Base-by-base conservation (phyloP, 2,888 invertebrate genomes). In the Julus scanicus region DNA sequence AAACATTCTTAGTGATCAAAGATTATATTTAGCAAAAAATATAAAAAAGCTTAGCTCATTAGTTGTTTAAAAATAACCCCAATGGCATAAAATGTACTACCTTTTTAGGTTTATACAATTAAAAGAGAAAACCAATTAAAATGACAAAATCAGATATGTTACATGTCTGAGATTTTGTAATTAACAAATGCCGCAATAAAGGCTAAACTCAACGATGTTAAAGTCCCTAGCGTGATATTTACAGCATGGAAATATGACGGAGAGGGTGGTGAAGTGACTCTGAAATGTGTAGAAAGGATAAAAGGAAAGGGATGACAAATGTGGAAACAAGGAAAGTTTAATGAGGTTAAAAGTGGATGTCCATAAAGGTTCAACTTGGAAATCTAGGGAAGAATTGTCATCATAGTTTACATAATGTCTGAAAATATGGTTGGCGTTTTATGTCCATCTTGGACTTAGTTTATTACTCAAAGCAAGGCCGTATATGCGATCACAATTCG, bases 101-200 rank as follows among this genome's bases (percentile, higher is more conserved):
- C 29, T 9, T 29, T 29, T 71, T 29, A 20, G 20, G 20, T 71
- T 71, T 2, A 29, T 29, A 71, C 20, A 29, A 71, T 71, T 20
- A 71, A 71, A 71, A 71, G 8, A 71, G 63, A 20, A 63, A 63
- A 63, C n/a, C 63, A 71, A 71, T 71, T 71, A 71, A 71, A 71
- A 71, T 29, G 63, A 20, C 29, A 71, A 71, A 71, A 71, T 17
- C 53, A 53, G 53, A 53, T 53, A 71, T 29, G 71, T 11, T 71
- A 17, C 53, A 17, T 53, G 53, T 53, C 53, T 53, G 4, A 20
- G 20, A 71, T 71, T 71, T 71, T 11, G 20, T 8, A 20, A 63
- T 71, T 71, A 71, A 71, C 29, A 71, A 71, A 71, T 71, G 71
- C 71, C 20, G 71, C 71, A 11, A 11, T 71, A 29, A 11, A 29